These are phyloP conservation scores for Carassius auratus DNA, from an alignment of 2,113 vertebrate genomes.

Conservation along the genomic window DNA sequence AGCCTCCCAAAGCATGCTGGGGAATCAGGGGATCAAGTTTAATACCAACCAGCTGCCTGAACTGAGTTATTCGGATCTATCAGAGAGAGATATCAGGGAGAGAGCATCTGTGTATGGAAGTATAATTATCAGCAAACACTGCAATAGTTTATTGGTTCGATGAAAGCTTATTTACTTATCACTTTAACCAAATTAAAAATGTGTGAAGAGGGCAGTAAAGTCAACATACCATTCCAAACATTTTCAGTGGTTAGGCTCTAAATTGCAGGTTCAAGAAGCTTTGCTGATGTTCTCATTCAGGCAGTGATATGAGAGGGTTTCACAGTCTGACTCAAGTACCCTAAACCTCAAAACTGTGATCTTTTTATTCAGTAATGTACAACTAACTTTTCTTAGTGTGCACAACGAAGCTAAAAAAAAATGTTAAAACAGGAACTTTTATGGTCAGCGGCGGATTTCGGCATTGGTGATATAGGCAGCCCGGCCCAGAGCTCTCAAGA, in stretches of 20 bases:
- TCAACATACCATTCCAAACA: not conserved
- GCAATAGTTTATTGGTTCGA: not conserved
- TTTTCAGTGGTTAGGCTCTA: not conserved
- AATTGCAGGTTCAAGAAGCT: not conserved
- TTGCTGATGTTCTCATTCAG: not conserved
- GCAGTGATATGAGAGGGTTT: not conserved
- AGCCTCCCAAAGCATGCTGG: constrained; percentile 72
- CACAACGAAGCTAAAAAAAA: no score
- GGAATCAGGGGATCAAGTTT: constrained; percentile 77
- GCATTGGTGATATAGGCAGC: no score
- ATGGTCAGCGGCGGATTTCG: no score
- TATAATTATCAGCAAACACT: constrained; percentile 16
- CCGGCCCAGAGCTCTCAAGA: no score
- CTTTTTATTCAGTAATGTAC: not conserved
- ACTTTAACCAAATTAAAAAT: not conserved
- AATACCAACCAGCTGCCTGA: constrained; percentile 78
- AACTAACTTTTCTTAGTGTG: no score
- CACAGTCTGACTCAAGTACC: not conserved
- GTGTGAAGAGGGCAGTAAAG: not conserved
- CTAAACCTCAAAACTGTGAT: not conserved
- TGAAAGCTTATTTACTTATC: not conserved
- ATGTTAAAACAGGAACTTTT: no score
- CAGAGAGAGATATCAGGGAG: not conserved
- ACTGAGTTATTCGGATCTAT: constrained; percentile 28
- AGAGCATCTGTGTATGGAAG: not conserved